Evolutionary conservation across 2,113 vertebrate genomes (phyloP), one percentile per base, ranked within the genome.

Genomic region (Paedocypris sp.): DNA sequence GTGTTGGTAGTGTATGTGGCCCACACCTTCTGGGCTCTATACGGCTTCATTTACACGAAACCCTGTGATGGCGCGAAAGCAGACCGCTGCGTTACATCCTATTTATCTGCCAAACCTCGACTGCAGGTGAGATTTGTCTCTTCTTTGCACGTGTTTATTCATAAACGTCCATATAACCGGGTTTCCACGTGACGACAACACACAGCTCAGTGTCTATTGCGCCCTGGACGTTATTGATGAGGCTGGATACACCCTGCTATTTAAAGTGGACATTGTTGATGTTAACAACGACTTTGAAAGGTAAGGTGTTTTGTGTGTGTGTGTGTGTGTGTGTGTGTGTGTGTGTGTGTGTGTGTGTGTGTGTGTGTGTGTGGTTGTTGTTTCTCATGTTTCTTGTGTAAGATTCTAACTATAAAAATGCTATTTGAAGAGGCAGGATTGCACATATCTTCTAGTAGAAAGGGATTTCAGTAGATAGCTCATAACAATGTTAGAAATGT

Each of bases 11-110:
- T 93, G 2, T 97, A 97, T 57, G 86, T 89, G 80, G 83, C 80
- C 43, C 94, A 97, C 83, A 96, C 91, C 35, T 93, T 89, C 77
- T 96, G 94, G 93, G 87, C 96, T 41, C 90, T 96, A 77, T 92
- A 92, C 65, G 89, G 93, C 72, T 96, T 96, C 72, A 82, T 96
- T 53, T 88, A 90, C 79, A 93, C 90, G 5, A 91, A 88, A 73
- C 86, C 91, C 23, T 97, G 94, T 80, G 83, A 86, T 6, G 49
- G 53, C 32, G 68, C 46, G 15, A 76, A 32, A 60, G 68, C 70
- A 59, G 84, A 84, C 15, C 77, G 66, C 49, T 97, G 94, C 73
- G 86, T 98, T 61, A 79, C 77, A 74, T 91, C 94, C 3, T 95
- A 94, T 80, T 76, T 97, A 69, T 77, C 85, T 3, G 81, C 73